Percentiles rank a stretch among this genome's conserved stretches.
These are phyloP conservation scores for Lycocerus yunnanus DNA, from an alignment of 2,888 invertebrate genomes.

Conservation along the genomic window DNA sequence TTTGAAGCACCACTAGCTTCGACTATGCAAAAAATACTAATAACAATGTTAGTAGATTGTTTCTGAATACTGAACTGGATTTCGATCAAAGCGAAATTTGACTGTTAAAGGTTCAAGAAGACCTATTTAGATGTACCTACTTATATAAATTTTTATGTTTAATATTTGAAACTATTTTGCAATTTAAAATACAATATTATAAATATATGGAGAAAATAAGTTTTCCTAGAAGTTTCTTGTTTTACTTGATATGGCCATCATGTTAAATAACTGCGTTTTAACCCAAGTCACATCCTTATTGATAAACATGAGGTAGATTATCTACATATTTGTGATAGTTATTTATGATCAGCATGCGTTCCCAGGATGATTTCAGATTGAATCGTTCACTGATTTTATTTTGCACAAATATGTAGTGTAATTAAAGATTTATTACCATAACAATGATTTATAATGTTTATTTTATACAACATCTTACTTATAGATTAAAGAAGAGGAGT, in stretches of 20 bases:
- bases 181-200: neutral
- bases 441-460: neutral
- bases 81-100: too few relatives aligned
- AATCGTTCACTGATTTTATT: conserved; percentile 27
- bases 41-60: too few relatives aligned
- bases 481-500: too few relatives aligned
- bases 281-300: conserved; percentile 37
- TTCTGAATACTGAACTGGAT: too few relatives aligned
- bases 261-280: conserved; percentile 21
- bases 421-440: neutral
- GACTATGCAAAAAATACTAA: too few relatives aligned
- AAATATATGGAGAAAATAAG: conserved; percentile 7
- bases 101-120: too few relatives aligned
- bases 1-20: too few relatives aligned
- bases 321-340: conserved; percentile 37
- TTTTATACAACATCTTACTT: neutral
- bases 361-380: conserved; percentile 32
- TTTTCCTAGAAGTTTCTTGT: conserved; percentile 17
- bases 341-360: conserved; percentile 33
- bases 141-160: too few relatives aligned
- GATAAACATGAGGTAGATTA: conserved; percentile 38
- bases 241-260: conserved; percentile 28
- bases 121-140: too few relatives aligned
- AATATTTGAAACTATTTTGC: neutral
- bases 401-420: conserved; percentile 2